Conservation (phyloP, 2,113 vertebrate genomes). For the Brachirus orientalis region DNA sequence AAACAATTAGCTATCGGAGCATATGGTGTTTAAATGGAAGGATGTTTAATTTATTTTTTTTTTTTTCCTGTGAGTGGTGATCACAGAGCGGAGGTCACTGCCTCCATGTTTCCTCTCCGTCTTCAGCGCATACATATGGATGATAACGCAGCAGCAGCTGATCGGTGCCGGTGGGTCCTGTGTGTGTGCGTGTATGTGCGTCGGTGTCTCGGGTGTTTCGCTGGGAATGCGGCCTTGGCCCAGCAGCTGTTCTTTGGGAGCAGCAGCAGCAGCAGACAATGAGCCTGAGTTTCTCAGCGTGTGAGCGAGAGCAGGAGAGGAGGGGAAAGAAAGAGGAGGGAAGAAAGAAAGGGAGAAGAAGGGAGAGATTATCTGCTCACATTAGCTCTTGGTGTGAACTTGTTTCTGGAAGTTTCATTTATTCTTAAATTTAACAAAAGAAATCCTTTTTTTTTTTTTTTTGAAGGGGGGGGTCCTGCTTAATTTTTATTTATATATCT, state of each 20-base stretch:
- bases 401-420: too few species aligned
- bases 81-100: slow-evolving; percentile 35
- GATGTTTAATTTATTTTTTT: slow-evolving; percentile 12
- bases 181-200: slow-evolving; percentile 18
- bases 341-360: background rate
- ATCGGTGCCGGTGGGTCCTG: slow-evolving; percentile 68
- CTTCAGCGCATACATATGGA: slow-evolving; percentile 59
- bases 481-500: too few species aligned
- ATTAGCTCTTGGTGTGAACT: background rate
- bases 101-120: slow-evolving; percentile 13
- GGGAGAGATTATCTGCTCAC: slow-evolving; percentile 44
- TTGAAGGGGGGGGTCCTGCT: too few species aligned
- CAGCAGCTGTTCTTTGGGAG: slow-evolving; percentile 86
- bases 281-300: slow-evolving; percentile 79
- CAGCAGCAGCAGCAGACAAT: slow-evolving; percentile 78
- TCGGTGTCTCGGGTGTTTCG: slow-evolving; percentile 69
- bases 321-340: background rate
- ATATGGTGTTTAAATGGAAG: slow-evolving; percentile 34
- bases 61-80: background rate
- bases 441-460: too few species aligned
- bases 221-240: slow-evolving; percentile 75
- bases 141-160: slow-evolving; percentile 69
- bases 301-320: slow-evolving; percentile 63
- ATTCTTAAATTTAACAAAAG: too few species aligned
- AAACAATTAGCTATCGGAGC: slow-evolving; percentile 32